These are phyloP conservation scores for Gopherus flavomarginatus DNA, from an alignment of 2,113 vertebrate species.

Conservation along the genomic window DNA sequence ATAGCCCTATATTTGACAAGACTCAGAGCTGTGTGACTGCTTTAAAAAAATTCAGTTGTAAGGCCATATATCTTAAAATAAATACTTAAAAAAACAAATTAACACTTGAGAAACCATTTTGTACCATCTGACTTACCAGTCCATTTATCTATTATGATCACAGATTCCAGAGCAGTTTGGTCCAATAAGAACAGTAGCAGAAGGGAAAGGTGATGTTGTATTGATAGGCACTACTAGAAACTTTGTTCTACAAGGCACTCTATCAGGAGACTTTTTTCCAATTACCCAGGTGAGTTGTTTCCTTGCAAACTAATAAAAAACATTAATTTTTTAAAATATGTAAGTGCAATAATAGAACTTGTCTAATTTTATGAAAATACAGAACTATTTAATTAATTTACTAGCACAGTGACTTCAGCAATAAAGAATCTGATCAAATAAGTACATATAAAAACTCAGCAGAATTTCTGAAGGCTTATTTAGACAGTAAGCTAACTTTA, in stretches of 20 bases:
- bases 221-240: constrained; percentile 97
- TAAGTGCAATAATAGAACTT: not conserved
- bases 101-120: not conserved
- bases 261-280: constrained; percentile 90
- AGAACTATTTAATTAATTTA: not conserved
- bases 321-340: rapidly evolving
- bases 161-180: constrained; percentile 96
- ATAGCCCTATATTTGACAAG: not conserved
- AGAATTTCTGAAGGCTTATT: not conserved
- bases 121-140: not conserved
- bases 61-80: not conserved
- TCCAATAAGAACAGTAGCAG: constrained; percentile 94
- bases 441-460: rapidly evolving
- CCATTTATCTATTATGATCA: constrained; percentile 9
- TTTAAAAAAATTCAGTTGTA: not conserved
- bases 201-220: constrained; percentile 90
- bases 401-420: not conserved
- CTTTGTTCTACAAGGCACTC: constrained; percentile 91
- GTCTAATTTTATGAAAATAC: not conserved
- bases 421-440: not conserved
- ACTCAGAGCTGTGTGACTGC: not conserved
- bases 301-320: not conserved
- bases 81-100: not conserved
- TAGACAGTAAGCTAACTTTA: not conserved
- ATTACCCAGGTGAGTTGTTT: constrained; percentile 90